Evolutionary conservation across 2,797 vertebrate species (phyloP).

Genomic region (Basileuterus tristriatus): DNA sequence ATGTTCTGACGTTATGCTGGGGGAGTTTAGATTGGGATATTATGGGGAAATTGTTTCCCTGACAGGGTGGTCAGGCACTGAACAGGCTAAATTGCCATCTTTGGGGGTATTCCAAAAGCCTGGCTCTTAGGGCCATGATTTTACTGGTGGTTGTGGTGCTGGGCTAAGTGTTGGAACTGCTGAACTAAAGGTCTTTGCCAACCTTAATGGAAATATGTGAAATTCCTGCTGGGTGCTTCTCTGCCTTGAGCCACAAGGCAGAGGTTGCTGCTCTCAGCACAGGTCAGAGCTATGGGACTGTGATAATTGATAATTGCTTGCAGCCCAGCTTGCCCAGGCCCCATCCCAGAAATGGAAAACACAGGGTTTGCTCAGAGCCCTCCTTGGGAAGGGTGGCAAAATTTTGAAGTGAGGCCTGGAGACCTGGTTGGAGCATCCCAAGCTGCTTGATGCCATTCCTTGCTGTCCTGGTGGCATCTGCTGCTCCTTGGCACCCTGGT

Average conservation of each 20-base stretch:
- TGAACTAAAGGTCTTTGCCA: background rate
- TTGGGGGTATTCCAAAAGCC: background rate
- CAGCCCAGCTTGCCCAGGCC: background rate
- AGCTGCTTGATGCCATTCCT: background rate
- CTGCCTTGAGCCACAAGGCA: rapidly evolving
- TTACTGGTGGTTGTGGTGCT: background rate
- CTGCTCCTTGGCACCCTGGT: background rate
- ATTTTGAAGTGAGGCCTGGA: background rate
- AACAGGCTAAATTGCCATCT: background rate
- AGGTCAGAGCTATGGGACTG: no score
- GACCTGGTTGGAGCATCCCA: background rate
- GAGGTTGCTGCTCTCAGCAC: rapidly evolving
- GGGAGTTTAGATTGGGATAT: background rate
- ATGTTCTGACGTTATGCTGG: rapidly evolving
- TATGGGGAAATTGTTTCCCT: background rate
- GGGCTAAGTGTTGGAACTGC: background rate
- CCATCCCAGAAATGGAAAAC: background rate
- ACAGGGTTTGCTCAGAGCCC: background rate
- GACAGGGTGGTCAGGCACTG: background rate
- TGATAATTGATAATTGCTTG: background rate
- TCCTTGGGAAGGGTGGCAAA: background rate
- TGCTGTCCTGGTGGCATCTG: background rate
- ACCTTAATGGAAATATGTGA: background rate
- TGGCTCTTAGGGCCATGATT: background rate
- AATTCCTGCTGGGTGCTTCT: background rate